Evolutionary conservation across 2,113 vertebrate genomes (phyloP).

Genomic region (Antechinus stuartii): DNA sequence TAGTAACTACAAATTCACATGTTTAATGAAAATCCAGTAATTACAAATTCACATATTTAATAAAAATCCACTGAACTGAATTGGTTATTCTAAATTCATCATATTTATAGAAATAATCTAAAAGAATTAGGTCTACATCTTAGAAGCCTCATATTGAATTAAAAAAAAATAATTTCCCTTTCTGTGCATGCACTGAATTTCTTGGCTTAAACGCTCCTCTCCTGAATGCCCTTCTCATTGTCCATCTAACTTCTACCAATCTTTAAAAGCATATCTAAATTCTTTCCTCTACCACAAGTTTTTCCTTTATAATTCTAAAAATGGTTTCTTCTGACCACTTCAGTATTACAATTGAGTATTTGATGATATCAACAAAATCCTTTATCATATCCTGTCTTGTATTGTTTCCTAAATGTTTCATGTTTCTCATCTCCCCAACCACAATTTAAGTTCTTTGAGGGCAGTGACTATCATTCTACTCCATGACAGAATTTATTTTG

Average conservation of each 20-base stretch:
- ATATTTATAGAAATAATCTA: background rate
- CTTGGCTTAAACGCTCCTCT: background rate
- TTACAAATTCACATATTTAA: too few relatives aligned
- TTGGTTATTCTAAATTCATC: background rate
- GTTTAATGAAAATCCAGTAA: too few relatives aligned
- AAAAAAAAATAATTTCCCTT: background rate
- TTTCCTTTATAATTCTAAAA: background rate
- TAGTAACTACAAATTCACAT: too few relatives aligned
- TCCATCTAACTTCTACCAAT: background rate
- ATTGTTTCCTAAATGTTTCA: background rate
- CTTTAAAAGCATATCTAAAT: background rate
- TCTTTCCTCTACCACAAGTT: background rate
- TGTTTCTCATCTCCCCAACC: background rate
- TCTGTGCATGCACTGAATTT: background rate
- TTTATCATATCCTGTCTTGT: background rate
- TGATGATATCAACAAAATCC: slow-evolving; percentile 29
- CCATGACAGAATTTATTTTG: background rate
- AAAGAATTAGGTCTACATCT: background rate
- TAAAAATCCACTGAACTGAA: background rate
- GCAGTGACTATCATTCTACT: background rate
- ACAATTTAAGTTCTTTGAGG: background rate
- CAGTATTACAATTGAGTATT: background rate
- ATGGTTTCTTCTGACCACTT: background rate
- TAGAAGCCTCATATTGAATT: background rate
- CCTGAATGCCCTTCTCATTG: background rate